phyloP scores from a whole-genome alignment of 2,113 vertebrate species.

The Pangasianodon gigas region DNA sequence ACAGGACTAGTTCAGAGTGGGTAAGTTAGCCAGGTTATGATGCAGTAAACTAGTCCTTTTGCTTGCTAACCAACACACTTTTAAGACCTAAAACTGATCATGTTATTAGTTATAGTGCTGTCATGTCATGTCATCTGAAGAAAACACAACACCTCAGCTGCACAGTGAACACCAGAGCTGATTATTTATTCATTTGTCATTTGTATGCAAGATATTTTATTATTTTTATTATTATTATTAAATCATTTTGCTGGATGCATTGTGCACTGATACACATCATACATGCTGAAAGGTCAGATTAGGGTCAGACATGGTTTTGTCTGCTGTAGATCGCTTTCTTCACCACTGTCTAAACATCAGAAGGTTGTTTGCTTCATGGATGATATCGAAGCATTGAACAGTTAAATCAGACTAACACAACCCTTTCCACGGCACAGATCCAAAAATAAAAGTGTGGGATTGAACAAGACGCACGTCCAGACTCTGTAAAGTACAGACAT shows the following conservation, averaged over 20 bases:
- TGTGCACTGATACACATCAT: background rate
- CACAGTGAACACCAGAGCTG: background rate
- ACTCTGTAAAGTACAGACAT: too few species aligned
- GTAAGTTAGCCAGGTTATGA: background rate
- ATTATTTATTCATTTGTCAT: background rate
- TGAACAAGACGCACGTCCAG: background rate
- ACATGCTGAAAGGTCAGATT: background rate
- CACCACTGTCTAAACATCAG: background rate
- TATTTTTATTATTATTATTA: background rate
- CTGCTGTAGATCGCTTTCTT: background rate
- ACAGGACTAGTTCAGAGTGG: background rate
- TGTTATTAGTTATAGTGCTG: background rate
- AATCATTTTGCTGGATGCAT: background rate
- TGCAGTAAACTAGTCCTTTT: background rate
- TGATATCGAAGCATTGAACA: background rate
- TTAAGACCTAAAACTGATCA: background rate
- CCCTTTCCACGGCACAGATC: background rate
- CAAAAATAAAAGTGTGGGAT: background rate
- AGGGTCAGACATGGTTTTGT: background rate
- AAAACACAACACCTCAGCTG: background rate
- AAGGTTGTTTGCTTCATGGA: background rate
- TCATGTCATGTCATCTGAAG: background rate
- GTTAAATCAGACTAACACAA: background rate
- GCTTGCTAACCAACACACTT: background rate
- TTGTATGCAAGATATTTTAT: background rate